Conservation (phyloP, 2,888 invertebrate species). For the Rhimphoctona megacephalus region DNA sequence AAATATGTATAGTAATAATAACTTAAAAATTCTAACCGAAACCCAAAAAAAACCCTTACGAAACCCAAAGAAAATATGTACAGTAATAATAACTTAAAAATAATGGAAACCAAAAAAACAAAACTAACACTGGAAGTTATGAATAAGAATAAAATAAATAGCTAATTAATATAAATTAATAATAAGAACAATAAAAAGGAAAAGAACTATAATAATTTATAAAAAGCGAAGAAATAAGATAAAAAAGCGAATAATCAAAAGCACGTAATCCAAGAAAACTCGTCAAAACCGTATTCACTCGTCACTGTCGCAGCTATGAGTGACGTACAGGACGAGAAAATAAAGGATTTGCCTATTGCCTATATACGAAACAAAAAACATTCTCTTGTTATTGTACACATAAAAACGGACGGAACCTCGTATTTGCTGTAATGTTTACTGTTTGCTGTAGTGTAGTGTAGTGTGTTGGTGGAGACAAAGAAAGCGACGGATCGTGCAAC, state of each 20-base stretch:
- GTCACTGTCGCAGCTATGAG: not conserved
- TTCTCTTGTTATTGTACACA: not conserved
- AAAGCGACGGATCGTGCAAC: not conserved
- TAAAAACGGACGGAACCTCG: constrained; percentile 5
- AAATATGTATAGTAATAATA: not conserved
- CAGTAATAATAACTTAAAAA: too few species aligned
- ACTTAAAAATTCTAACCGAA: too few species aligned
- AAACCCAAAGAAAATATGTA: not conserved
- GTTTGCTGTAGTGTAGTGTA: too few species aligned
- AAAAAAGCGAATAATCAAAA: not conserved
- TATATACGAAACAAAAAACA: not conserved
- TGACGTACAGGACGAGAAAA: not conserved
- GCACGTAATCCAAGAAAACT: constrained; percentile 14
- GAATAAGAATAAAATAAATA: constrained; percentile 11
- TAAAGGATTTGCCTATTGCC: constrained; percentile 2
- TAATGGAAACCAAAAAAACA: too few species aligned
- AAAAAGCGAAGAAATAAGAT: not conserved
- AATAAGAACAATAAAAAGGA: not conserved
- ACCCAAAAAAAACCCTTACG: not conserved
- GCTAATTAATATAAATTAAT: constrained; percentile 15
- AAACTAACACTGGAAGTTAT: constrained; percentile 6
- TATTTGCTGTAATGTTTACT: not conserved
- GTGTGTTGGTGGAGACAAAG: not conserved
- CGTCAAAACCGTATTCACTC: constrained; percentile 5
- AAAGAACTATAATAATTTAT: not conserved